These are phyloP conservation scores for Apodemus speciosus DNA, from an alignment of 2,113 vertebrate genomes.

Conservation along the genomic window DNA sequence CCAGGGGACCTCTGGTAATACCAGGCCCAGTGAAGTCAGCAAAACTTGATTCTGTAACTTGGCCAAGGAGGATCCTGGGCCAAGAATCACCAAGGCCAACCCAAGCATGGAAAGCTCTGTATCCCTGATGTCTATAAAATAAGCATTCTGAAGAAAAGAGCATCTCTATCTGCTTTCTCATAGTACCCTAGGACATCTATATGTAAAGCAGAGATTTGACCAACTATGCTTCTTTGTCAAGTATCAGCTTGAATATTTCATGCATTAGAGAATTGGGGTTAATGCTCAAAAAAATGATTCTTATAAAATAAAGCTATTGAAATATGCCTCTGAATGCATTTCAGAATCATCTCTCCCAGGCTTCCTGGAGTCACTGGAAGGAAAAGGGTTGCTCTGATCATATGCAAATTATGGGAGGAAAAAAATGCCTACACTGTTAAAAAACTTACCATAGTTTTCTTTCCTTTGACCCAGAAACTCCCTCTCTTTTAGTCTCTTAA, in stretches of 20 bases:
- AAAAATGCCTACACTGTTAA: background rate
- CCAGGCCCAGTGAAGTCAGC: background rate
- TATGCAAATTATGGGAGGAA: slow-evolving; percentile 46
- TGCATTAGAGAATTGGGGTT: slow-evolving; percentile 52
- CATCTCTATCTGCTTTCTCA: background rate
- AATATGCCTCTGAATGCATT: slow-evolving; percentile 35
- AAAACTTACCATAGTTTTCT: background rate
- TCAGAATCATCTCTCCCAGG: slow-evolving; percentile 3
- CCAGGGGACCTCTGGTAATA: background rate
- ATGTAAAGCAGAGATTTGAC: slow-evolving; percentile 21
- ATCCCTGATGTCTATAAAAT: background rate
- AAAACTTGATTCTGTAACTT: background rate
- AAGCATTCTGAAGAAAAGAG: background rate
- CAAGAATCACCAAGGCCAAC: background rate
- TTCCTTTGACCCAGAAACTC: slow-evolving; percentile 49
- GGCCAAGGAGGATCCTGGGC: background rate
- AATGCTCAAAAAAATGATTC: slow-evolving; percentile 57
- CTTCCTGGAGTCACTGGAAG: slow-evolving; percentile 47
- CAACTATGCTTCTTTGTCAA: slow-evolving; percentile 6
- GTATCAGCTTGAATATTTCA: slow-evolving; percentile 53
- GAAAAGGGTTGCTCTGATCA: slow-evolving; percentile 50
- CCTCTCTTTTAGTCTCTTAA: slow-evolving; percentile 32
- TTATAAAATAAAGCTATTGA: slow-evolving; percentile 59
- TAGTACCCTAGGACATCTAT: background rate
- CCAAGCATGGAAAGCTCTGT: background rate